Conservation (phyloP, 2,113 vertebrate genomes). For the Gallinago media region DNA sequence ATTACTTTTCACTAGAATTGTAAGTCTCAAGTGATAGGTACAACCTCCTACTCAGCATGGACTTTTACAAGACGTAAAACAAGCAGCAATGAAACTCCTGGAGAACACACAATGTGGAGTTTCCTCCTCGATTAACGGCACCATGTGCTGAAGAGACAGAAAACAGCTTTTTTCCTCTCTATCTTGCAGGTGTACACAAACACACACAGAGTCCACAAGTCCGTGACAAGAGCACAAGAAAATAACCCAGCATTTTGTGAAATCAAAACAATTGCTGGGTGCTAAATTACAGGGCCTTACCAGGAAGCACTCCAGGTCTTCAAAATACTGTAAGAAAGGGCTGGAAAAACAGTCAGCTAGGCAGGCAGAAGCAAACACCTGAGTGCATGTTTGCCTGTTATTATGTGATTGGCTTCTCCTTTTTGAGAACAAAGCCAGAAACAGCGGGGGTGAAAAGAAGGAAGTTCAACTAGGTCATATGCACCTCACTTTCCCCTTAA, state of each 20-base stretch:
- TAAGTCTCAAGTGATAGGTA: background rate
- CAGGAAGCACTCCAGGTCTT: constrained; percentile 12
- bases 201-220: background rate
- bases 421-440: constrained; percentile 1
- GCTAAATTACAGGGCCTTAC: constrained; percentile 23
- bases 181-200: background rate
- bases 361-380: background rate
- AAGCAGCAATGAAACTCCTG: background rate
- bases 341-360: background rate
- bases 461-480: background rate
- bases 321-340: background rate
- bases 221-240: background rate
- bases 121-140: background rate
- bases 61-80: background rate
- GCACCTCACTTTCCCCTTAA: background rate
- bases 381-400: background rate
- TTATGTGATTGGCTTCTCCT: constrained; percentile 16
- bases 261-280: constrained; percentile 14
- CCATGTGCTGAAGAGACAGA: background rate
- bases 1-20: background rate
- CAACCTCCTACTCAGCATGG: background rate
- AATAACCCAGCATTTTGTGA: background rate
- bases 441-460: background rate
- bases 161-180: background rate
- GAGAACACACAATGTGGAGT: rapidly evolving